Percentiles rank a stretch among this genome's conserved stretches.
Conservation (phyloP, 2,113 vertebrate genomes). For the Varanus komodoensis region DNA sequence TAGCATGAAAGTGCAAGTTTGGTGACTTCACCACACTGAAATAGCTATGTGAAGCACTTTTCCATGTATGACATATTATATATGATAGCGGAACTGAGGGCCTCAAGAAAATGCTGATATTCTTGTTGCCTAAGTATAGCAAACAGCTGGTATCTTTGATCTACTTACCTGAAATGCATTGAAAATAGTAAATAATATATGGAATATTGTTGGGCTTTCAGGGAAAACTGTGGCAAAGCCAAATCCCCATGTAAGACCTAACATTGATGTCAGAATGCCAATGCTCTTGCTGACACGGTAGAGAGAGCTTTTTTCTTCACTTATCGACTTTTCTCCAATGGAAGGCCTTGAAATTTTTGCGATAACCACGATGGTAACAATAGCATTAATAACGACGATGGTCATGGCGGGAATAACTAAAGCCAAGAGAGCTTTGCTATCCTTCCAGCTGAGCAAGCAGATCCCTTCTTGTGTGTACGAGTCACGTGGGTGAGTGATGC, state of each 20-base stretch:
- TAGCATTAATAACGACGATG: slow-evolving; percentile 85
- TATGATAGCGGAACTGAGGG: background rate
- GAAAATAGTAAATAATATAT: slow-evolving; percentile 74
- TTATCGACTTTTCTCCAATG: slow-evolving; percentile 77
- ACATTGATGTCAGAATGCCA: slow-evolving; percentile 77
- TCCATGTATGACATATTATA: background rate
- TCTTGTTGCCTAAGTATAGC: slow-evolving; percentile 19
- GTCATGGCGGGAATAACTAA: slow-evolving; percentile 84
- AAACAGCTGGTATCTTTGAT: fast-evolving
- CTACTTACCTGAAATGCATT: slow-evolving; percentile 81
- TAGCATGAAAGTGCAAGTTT: background rate
- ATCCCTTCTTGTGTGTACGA: slow-evolving; percentile 66
- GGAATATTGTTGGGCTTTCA: slow-evolving; percentile 55
- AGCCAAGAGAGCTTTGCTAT: slow-evolving; percentile 82
- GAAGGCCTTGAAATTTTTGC: slow-evolving; percentile 85
- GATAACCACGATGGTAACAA: slow-evolving; percentile 86
- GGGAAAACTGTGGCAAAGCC: slow-evolving; percentile 68
- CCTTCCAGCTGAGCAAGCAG: slow-evolving; percentile 87
- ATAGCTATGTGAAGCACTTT: background rate
- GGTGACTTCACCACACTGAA: background rate
- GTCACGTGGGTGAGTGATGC: slow-evolving; percentile 62
- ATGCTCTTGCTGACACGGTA: slow-evolving; percentile 80
- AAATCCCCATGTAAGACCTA: slow-evolving; percentile 83
- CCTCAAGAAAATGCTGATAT: background rate
- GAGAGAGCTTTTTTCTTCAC: slow-evolving; percentile 73